Evolutionary conservation across 2,797 vertebrate species (phyloP), one percentile per base, ranked within the genome.

Genomic region (Micromesistius poutassou): DNA sequence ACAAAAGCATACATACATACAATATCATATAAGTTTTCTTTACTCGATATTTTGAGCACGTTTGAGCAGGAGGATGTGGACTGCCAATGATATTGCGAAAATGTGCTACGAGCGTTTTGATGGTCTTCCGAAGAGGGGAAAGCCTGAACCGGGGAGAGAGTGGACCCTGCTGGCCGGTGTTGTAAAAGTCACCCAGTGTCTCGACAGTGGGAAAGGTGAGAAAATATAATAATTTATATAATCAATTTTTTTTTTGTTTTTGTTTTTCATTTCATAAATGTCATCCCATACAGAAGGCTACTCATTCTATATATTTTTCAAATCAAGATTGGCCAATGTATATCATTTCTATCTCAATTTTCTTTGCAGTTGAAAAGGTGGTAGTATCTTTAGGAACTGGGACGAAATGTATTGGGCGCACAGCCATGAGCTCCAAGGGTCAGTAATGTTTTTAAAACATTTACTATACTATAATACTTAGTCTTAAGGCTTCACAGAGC

Each of bases 311-410:
- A 25, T 62, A n/a, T n/a, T 62, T 62, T 62, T 6, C 22, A 55
- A 55, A 55, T 55, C 46, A 19, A 19, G 4, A 55, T 55, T 55
- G 19, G 46, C 12, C 12, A 12, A n/a, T 19, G 16, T 55, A 22
- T 55, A 55, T 55, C 3, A 46, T 46, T 55, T 55, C 46, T 22
- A 22, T 55, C 19, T 5, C 5, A 62, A n/a, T 62, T 62, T 7
- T 13, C 7, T 68, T 36, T 50, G 16, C 89, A 95, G 96, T 89
- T 79, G 86, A 80, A 1, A 95, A 92, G 80, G 94, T 97, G 90
- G 95, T 99, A 25, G 95, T 98, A 88, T 96, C 98, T 33, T 73
- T 99, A 91, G 98, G 97, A 89, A 98, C 97, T 1, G 97, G 97
- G 79, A 98, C 97, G 30, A 99, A 98, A 87, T 99, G 97, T 83